Percentiles rank a stretch among this genome's conserved stretches.
phyloP scores from a whole-genome alignment of 2,113 vertebrate species.

The cat (Felis catus) region F.catus_Fca126_mat1.0 CM031419.1:60117501-60118000 shows the following conservation, averaged over 20 bases:
- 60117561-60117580: slow-evolving; percentile 26
- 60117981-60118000: background rate
- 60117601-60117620: background rate
- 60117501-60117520: slow-evolving; percentile 20
- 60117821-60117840: background rate
- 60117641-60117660: background rate
- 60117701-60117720: background rate
- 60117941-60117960: background rate
- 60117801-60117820: background rate
- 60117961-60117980: background rate
- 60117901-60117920: background rate
- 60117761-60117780: background rate
- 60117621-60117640: background rate
- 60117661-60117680: background rate
- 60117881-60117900: background rate
- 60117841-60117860: background rate
- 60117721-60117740: background rate
- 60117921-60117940: background rate
- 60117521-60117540: slow-evolving; percentile 38
- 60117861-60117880: background rate
- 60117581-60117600: slow-evolving; percentile 38
- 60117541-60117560: slow-evolving; percentile 53
- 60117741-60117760: background rate
- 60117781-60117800: background rate
- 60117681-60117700: background rate